Evolutionary conservation across 2,888 invertebrate genomes (phyloP).

Genomic region (Theristus sp.): DNA sequence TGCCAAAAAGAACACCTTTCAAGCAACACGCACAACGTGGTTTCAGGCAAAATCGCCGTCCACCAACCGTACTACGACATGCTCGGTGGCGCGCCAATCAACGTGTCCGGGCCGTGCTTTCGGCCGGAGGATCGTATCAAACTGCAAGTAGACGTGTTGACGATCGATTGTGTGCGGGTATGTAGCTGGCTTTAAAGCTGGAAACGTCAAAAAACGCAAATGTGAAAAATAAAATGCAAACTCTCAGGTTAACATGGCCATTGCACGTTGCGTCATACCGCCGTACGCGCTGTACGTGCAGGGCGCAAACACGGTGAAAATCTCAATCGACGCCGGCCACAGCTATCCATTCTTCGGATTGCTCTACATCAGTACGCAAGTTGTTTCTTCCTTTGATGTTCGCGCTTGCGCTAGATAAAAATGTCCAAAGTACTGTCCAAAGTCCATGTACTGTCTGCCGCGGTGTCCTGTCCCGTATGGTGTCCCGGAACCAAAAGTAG

Average conservation of each 20-base stretch:
- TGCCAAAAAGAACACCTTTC: no score
- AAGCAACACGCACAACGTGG: no score
- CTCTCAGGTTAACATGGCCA: slow-evolving; percentile 8
- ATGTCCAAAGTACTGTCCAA: no score
- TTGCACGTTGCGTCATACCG: slow-evolving; percentile 9
- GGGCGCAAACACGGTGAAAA: slow-evolving; percentile 10
- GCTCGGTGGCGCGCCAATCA: slow-evolving; percentile 85
- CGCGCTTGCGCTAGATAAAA: no score
- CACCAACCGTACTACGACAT: slow-evolving; percentile 43
- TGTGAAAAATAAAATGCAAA: not conserved
- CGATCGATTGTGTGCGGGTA: not conserved
- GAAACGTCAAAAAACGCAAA: not conserved
- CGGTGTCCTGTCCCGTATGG: no score
- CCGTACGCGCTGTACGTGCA: slow-evolving; percentile 6
- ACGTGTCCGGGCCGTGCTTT: slow-evolving; percentile 87
- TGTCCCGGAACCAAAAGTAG: not conserved
- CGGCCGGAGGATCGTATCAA: slow-evolving; percentile 49
- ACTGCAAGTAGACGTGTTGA: slow-evolving; percentile 33
- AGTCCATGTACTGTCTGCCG: not conserved
- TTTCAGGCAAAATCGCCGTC: not conserved
- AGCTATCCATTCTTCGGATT: slow-evolving; percentile 16
- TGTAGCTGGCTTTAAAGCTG: not conserved
- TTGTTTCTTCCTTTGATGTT: no score
- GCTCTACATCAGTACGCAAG: slow-evolving; percentile 1
- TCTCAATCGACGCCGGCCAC: slow-evolving; percentile 18